Base-by-base conservation (phyloP, 1,140 invertebrate genomes). In the Zophobas morio region DNA sequence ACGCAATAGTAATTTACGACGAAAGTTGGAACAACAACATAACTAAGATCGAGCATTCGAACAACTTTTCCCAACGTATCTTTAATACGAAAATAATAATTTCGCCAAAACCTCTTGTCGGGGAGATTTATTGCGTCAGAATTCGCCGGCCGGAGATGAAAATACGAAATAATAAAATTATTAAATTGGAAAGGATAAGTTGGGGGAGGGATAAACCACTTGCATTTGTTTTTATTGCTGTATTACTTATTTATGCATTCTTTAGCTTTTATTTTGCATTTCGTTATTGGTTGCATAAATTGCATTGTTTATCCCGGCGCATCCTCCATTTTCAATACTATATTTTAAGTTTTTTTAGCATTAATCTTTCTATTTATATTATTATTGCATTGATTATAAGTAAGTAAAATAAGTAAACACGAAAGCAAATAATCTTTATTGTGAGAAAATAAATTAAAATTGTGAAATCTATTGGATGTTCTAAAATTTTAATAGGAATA, bases 1-100 rank as follows among this genome's bases (percentile, higher is more conserved):
- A 51, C n/a, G 49, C 49, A 51, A 51, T 20, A 20, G n/a, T 51
- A 51, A 51, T 51, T 51, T 51, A 51, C 49, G 49, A 51, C 4
- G 2, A 51, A 51, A 51, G 49, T 51, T 51, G 49, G 49, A 51
- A 20, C 49, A 51, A 51, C 49, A 51, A 51, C 49, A 51, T 2
- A 51, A 51, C 49, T 51, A 51, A 51, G 3, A 51, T 51, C 49
- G 20, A 4, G 6, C 49, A 46, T 46, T 46, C 42, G 42, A 46
- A 46, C 42, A 46, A 46, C 42, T 46, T 46, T 46, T 46, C 42
- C 42, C 3, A 46, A 46, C 42, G 42, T 46, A 3, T 8, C 42
- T 46, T 46, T 46, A 46, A 46, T 46, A 46, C 8, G 42, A 46
- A 46, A 46, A 46, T 46, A 46, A 46, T 46, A 46, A 46, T 46